phyloP scores from a whole-genome alignment of 1,140 invertebrate species.

The Oryzaephilus surinamensis region DNA sequence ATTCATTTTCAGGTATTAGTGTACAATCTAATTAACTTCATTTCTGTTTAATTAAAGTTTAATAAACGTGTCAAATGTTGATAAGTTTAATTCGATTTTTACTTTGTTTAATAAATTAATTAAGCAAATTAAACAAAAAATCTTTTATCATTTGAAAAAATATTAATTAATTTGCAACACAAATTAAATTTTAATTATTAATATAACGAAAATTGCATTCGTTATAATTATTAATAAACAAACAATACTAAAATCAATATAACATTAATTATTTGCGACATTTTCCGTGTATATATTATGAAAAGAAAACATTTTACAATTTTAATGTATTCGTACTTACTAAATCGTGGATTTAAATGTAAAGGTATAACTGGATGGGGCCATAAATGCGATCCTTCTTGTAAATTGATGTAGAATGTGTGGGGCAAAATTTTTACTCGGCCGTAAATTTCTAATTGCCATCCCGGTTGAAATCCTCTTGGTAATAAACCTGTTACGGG shows the following conservation, averaged over 20 bases:
- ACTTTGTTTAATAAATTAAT: too few relatives aligned
- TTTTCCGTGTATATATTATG: not conserved
- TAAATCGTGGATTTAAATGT: constrained; percentile 55
- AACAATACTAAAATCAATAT: not conserved
- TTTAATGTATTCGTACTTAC: constrained; percentile 24
- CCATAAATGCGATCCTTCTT: constrained; percentile 48
- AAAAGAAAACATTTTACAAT: constrained; percentile 2
- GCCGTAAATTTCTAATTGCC: constrained; percentile 45
- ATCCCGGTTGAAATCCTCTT: constrained; percentile 38
- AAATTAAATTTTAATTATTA: too few relatives aligned
- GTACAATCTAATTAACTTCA: too few relatives aligned
- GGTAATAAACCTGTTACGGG: constrained; percentile 38
- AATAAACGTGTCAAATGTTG: too few relatives aligned
- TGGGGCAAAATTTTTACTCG: constrained; percentile 51
- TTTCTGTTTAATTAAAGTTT: too few relatives aligned
- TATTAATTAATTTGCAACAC: too few relatives aligned
- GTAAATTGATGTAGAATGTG: constrained; percentile 58
- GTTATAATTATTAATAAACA: not conserved
- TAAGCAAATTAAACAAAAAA: too few relatives aligned
- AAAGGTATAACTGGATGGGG: constrained; percentile 51
- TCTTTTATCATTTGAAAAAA: too few relatives aligned
- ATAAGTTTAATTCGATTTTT: too few relatives aligned
- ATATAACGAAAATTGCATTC: too few relatives aligned
- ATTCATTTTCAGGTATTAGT: too few relatives aligned
- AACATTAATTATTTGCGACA: not conserved